phyloP scores from a whole-genome alignment of 2,113 vertebrate species.

The Bubo scandiacus region DNA sequence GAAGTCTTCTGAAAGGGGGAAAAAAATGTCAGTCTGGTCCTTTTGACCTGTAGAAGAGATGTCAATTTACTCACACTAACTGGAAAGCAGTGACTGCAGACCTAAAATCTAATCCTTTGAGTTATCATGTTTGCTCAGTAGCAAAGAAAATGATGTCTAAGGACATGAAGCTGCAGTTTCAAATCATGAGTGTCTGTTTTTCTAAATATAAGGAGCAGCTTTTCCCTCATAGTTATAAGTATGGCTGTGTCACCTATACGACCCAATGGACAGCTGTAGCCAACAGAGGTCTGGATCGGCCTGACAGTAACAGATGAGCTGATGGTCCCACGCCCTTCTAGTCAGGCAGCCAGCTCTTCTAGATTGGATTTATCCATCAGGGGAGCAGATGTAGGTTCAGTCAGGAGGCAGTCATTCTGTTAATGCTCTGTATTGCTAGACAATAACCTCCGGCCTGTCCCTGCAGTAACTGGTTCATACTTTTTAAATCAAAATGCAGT shows the following conservation, averaged over 20 bases:
- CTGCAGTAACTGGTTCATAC: not conserved
- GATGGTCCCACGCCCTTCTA: not conserved
- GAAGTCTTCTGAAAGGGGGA: not conserved
- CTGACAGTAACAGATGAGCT: not conserved
- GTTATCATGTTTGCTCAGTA: not conserved
- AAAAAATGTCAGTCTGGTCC: not conserved
- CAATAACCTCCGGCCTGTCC: not conserved
- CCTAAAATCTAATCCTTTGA: not conserved
- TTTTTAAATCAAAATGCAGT: not conserved
- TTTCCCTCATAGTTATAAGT: not conserved
- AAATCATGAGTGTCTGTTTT: not conserved
- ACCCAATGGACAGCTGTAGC: not conserved
- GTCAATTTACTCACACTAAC: slow-evolving; percentile 3
- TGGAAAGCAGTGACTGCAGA: not conserved
- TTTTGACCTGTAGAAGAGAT: not conserved
- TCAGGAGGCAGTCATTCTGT: not conserved
- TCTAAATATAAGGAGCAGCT: not conserved
- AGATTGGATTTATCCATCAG: not conserved
- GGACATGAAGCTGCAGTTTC: not conserved
- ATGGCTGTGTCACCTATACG: not conserved
- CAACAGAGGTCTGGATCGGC: not conserved
- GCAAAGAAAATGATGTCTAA: not conserved
- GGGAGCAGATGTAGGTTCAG: not conserved
- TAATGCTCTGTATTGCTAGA: not conserved
- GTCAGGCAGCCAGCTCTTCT: not conserved